Evolutionary conservation across 2,113 vertebrate species (phyloP), one percentile per base, ranked within the genome.

Genomic region (Pterocles burchelli): DNA sequence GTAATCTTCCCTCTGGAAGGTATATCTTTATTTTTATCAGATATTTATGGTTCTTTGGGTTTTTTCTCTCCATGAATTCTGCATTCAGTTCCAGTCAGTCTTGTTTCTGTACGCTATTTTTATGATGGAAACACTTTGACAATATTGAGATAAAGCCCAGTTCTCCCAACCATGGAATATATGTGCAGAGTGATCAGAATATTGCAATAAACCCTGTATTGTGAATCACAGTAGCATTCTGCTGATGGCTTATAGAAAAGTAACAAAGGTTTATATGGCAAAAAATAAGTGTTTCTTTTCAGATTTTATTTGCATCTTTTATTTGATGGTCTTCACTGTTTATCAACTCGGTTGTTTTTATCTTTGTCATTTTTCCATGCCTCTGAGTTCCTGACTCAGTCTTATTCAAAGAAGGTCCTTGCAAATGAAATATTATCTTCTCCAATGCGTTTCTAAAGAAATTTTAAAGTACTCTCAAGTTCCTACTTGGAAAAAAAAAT

Each of bases 361-460:
- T 88, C 87, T 94, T 95, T 95, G 80, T 95, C 68, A 38, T 70
- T 96, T 96, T 97, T 75, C 63, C 28, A 26, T 54, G 48, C 88
- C 94, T 94, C 13, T 4, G 48, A 87, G 31, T 70, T 49, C 14
- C 49, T 68, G 66, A 84, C 59, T 94, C 65, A 91, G 61, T 90
- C 36, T 77, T 67, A 61, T 62, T 93, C 80, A 90, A 96, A 93
- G 73, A 86, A 86, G 83, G 45, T 5, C 66, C 67, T 95, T 67
- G 62, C 43, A 95, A 96, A 97, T 62, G 25, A 95, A 96, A 88
- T 90, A 49, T 87, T 95, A 88, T 75, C 55, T 61, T 91, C 66
- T 79, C 31, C 77, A 94, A 78, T 79, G 46, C 33, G 71, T 90
- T 96, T 91, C 94, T 57, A 70, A 96, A 95, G 38, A 93, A 90